Conservation (phyloP, 2,113 vertebrate species). For the Coracopsis vasa region DNA sequence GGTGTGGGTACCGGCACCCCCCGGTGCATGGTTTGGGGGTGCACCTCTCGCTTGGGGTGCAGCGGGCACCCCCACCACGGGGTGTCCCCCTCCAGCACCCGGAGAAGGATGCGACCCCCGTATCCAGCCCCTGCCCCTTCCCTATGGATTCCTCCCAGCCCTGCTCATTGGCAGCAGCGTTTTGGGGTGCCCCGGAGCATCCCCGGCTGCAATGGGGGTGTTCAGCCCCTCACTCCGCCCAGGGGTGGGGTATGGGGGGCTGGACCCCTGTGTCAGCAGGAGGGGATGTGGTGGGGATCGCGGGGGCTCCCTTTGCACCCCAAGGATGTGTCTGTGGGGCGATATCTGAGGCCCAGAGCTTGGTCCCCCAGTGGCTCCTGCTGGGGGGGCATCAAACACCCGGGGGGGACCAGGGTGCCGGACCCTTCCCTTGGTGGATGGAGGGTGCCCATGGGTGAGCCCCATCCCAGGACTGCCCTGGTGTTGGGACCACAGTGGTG, state of each 20-base stretch:
- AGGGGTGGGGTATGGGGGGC: background rate
- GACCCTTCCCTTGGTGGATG: background rate
- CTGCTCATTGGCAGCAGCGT: accelerated
- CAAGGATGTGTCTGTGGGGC: background rate
- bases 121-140: too few species aligned
- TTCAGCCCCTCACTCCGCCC: background rate
- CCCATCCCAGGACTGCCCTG: accelerated
- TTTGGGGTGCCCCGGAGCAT: background rate
- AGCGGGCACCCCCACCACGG: background rate
- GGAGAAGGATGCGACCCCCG: background rate
- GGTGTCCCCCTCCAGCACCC: background rate
- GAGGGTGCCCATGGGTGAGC: background rate
- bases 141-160: background rate
- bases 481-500: accelerated
- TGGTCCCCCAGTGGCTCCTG: accelerated
- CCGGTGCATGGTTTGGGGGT: background rate
- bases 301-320: background rate
- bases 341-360: background rate
- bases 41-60: background rate
- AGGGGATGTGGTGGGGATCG: accelerated
- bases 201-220: background rate
- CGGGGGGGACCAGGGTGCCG: accelerated
- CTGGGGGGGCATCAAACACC: background rate
- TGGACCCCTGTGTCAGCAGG: background rate
- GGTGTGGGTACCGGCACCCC: background rate